Evolutionary conservation across 1,140 invertebrate species (phyloP).

Genomic region (Pectinophora gossypiella): DNA sequence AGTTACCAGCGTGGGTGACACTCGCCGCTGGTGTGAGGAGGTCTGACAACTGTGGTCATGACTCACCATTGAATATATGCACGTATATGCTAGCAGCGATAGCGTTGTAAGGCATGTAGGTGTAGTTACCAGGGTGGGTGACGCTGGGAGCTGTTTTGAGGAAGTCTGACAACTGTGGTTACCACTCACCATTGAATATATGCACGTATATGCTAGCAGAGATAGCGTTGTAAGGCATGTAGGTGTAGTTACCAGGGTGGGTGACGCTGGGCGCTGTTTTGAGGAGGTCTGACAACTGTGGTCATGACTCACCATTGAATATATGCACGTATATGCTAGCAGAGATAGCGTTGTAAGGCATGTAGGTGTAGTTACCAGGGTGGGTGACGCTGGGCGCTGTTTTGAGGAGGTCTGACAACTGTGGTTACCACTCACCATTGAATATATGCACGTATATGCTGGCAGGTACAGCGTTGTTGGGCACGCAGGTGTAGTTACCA

Average conservation of each 20-base stretch:
- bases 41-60: background rate
- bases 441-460: constrained; percentile 86
- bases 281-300: too few relatives aligned
- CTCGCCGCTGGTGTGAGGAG: constrained; percentile 54
- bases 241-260: constrained; percentile 92
- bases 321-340: constrained; percentile 88
- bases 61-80: background rate
- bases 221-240: constrained; percentile 89
- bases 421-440: constrained; percentile 60
- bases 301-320: constrained; percentile 68
- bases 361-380: too few relatives aligned
- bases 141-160: constrained; percentile 57
- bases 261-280: constrained; percentile 53
- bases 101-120: background rate
- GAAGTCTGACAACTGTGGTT: too few relatives aligned
- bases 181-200: constrained; percentile 66
- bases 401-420: constrained; percentile 64
- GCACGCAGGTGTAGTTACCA: constrained; percentile 92
- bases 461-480: constrained; percentile 89
- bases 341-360: constrained; percentile 89
- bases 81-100: background rate
- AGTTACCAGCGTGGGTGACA: constrained; percentile 86
- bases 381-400: too few relatives aligned
- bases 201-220: constrained; percentile 90
- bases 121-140: constrained; percentile 84